These are phyloP conservation scores for Acanthacorydalis orientalis DNA, from an alignment of 2,888 invertebrate genomes.

Conservation along the genomic window DNA sequence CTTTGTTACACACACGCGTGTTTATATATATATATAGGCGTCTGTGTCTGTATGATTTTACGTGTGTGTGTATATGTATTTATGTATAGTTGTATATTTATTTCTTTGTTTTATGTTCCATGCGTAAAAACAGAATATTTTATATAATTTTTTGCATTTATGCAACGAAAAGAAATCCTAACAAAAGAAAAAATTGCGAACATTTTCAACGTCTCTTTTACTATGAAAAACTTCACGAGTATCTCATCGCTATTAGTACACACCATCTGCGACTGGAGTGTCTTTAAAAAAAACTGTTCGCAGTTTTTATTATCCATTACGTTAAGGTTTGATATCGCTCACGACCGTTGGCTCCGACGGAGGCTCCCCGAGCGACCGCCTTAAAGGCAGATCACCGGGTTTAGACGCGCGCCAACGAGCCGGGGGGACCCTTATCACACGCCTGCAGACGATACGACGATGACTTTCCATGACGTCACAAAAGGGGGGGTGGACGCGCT, in stretches of 20 bases:
- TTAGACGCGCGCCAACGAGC: background rate
- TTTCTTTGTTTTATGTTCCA: too few species aligned
- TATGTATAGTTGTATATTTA: too few species aligned
- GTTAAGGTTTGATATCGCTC: background rate
- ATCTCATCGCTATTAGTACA: background rate
- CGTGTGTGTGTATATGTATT: too few species aligned
- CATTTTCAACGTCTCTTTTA: too few species aligned
- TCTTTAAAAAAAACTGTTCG: background rate
- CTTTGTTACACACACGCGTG: too few species aligned
- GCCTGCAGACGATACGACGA: background rate
- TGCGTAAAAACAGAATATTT: too few species aligned
- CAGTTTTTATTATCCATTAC: background rate
- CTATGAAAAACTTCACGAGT: too few species aligned
- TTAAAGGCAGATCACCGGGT: background rate
- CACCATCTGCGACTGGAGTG: background rate
- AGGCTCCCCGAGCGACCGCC: background rate
- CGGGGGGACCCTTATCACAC: background rate
- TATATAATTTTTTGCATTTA: background rate
- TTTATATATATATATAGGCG: too few species aligned
- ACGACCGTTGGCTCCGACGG: background rate
- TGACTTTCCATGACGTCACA: too few species aligned
- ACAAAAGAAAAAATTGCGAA: background rate
- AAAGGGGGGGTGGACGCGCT: too few species aligned
- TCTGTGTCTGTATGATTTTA: too few species aligned
- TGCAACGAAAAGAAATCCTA: background rate